phyloP scores from a whole-genome alignment of 1,140 invertebrate genomes.

The Ceratoteleas bidentatus region DNA sequence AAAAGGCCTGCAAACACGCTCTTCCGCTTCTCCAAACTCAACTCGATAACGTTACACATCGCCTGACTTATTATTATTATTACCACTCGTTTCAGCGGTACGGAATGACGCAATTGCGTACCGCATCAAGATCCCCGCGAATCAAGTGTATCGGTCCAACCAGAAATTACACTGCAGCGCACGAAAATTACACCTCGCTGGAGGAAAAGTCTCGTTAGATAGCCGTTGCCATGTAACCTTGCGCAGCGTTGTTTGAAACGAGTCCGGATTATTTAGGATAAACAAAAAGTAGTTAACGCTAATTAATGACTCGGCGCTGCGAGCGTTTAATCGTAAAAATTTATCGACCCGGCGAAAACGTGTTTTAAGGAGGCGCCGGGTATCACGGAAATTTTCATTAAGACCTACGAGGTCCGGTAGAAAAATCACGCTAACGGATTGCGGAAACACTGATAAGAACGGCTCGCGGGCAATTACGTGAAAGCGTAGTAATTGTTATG shows the following conservation, averaged over 20 bases:
- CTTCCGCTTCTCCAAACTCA: too few species aligned
- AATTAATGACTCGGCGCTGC: background rate
- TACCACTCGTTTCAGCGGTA: too few species aligned
- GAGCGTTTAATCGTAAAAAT: background rate
- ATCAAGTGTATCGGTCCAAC: conserved; percentile 16
- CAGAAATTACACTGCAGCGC: conserved; percentile 28
- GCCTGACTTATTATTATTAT: too few species aligned
- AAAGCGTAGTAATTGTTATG: background rate
- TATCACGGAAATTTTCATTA: too few species aligned
- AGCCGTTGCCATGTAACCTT: conserved; percentile 1
- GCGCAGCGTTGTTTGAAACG: background rate
- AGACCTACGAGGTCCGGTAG: too few species aligned
- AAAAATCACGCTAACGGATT: too few species aligned
- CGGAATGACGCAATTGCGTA: background rate
- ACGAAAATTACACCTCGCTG: background rate
- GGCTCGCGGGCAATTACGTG: too few species aligned
- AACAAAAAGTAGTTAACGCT: too few species aligned
- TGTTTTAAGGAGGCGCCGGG: too few species aligned
- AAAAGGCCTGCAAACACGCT: too few species aligned
- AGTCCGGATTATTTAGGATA: background rate
- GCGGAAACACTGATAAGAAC: too few species aligned
- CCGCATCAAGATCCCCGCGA: background rate
- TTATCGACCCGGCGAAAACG: background rate
- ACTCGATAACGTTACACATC: too few species aligned
- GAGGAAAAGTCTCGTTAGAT: conserved; percentile 10